These are phyloP conservation scores for Lytechinus pictus DNA, from an alignment of 35 echinoderm and acorn worm species.

Conservation along the genomic window DNA sequence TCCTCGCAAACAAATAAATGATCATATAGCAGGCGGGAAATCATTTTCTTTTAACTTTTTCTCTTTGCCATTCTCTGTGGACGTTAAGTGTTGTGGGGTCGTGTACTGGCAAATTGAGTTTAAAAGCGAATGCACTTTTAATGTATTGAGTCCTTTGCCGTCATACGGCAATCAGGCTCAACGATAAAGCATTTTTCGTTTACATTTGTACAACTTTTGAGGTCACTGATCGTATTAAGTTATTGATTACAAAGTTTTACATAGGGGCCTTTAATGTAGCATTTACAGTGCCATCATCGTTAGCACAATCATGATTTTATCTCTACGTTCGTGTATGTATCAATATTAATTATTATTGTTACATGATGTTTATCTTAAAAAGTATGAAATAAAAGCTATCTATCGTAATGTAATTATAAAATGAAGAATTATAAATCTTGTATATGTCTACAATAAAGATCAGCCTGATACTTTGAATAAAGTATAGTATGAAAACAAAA, in stretches of 20 bases:
- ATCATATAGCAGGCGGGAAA: slow-evolving; percentile 45
- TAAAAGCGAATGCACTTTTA: not conserved
- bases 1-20: slow-evolving; percentile 48
- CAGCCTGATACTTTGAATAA: too few species aligned
- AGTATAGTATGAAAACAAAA: too few species aligned
- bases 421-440: not conserved
- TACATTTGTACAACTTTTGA: not conserved
- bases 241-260: not conserved
- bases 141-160: not conserved
- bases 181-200: not conserved
- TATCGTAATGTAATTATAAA: not conserved
- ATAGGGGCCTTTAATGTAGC: not conserved
- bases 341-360: not conserved
- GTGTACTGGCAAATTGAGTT: not conserved
- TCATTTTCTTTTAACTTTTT: not conserved
- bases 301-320: not conserved
- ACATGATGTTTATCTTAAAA: not conserved
- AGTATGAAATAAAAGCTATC: not conserved
- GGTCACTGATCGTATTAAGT: not conserved
- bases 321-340: not conserved
- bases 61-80: not conserved
- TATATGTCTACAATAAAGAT: not conserved
- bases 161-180: not conserved
- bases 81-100: not conserved
- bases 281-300: not conserved